Conservation (phyloP, 2,888 invertebrate species). For the Cecidostiba fungosa region DNA sequence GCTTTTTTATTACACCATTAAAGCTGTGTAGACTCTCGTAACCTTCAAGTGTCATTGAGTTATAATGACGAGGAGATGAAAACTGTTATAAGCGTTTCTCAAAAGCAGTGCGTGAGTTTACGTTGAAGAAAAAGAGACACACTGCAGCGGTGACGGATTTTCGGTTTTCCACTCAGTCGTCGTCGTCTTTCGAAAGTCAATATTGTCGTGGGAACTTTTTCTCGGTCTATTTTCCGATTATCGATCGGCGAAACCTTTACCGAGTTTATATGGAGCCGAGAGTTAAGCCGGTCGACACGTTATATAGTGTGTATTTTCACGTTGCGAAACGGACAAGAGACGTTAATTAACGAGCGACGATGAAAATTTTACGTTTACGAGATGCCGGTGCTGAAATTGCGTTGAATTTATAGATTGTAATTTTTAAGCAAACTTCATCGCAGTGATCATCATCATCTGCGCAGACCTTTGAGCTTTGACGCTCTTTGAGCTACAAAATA, state of each 20-base stretch:
- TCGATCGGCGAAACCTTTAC: neutral
- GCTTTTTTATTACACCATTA: neutral
- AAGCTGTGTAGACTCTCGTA: neutral
- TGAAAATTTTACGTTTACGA: neutral
- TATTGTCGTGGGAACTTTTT: neutral
- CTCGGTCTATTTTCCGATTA: neutral
- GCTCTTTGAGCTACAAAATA: neutral
- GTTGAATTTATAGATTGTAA: conserved; percentile 1
- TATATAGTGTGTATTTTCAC: neutral
- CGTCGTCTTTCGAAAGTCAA: neutral
- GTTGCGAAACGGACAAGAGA: neutral
- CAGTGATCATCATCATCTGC: neutral
- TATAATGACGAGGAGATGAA: neutral
- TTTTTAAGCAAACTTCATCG: neutral
- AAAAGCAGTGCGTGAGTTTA: neutral
- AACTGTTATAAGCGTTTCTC: neutral
- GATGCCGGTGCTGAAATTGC: neutral
- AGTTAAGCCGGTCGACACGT: neutral
- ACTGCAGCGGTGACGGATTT: neutral
- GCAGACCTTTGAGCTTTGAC: neutral
- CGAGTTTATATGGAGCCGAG: neutral
- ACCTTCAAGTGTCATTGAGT: neutral
- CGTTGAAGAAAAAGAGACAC: neutral
- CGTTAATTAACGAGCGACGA: neutral
- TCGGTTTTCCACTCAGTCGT: neutral